phyloP scores from a whole-genome alignment of 2,888 invertebrate species.

The Ectropis crepuscularia region DNA sequence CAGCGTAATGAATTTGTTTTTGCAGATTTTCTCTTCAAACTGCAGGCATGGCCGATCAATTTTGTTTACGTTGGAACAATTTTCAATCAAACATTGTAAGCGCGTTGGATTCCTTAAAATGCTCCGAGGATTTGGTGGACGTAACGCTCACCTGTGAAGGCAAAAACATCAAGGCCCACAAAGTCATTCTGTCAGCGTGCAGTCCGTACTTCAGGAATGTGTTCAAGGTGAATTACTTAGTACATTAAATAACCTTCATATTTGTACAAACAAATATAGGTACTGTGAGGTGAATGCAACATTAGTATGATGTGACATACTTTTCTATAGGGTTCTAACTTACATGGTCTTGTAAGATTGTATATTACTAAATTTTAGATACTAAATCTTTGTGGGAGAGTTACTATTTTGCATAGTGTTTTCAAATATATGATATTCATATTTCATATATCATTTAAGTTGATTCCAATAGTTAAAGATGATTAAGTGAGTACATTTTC shows the following conservation, averaged over 20 bases:
- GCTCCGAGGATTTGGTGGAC: slow-evolving; percentile 89
- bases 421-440: no score
- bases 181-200: slow-evolving; percentile 90
- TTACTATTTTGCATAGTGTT: background rate
- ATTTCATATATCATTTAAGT: no score
- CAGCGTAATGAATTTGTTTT: slow-evolving; percentile 56
- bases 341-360: background rate
- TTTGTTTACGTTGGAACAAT: slow-evolving; percentile 91
- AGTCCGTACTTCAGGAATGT: slow-evolving; percentile 90
- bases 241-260: slow-evolving; percentile 77
- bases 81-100: slow-evolving; percentile 89
- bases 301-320: slow-evolving; percentile 40
- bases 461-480: no score
- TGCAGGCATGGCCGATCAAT: slow-evolving; percentile 86
- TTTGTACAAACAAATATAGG: slow-evolving; percentile 57
- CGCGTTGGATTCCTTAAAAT: slow-evolving; percentile 88
- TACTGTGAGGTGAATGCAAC: slow-evolving; percentile 41
- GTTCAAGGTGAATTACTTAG: slow-evolving; percentile 87
- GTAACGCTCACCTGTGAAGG: slow-evolving; percentile 90
- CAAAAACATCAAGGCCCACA: slow-evolving; percentile 89
- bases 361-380: background rate
- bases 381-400: background rate
- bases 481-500: background rate
- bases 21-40: slow-evolving; percentile 60
- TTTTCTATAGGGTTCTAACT: slow-evolving; percentile 31